Conservation (phyloP, 1,140 invertebrate genomes). For the Bombus ignitus region DNA sequence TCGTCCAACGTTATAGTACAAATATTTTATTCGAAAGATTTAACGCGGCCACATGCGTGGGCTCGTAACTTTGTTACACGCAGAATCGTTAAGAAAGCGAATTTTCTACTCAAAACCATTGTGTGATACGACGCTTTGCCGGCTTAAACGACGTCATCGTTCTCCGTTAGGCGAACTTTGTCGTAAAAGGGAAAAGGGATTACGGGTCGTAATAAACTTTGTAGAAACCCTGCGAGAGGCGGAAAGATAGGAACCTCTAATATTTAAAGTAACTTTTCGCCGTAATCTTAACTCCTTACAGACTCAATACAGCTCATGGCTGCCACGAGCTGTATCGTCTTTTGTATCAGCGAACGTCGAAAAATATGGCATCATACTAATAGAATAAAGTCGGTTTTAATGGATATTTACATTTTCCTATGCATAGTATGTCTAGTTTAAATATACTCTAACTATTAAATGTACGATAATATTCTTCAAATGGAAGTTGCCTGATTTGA, state of each 20-base stretch:
- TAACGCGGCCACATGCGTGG: background rate
- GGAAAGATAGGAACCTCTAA: conserved; percentile 35
- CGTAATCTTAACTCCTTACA: background rate
- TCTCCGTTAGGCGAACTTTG: conserved; percentile 54
- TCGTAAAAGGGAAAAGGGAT: conserved; percentile 61
- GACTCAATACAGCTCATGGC: background rate
- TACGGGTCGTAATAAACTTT: conserved; percentile 61
- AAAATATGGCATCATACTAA: background rate
- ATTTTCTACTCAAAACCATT: conserved; percentile 55
- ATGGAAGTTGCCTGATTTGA: too few relatives aligned
- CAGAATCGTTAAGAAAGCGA: conserved; percentile 51
- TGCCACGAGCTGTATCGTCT: background rate
- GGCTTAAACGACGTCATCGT: conserved; percentile 61
- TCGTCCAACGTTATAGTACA: background rate
- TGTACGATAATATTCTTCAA: too few relatives aligned
- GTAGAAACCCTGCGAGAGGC: conserved; percentile 14
- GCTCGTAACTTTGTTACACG: conserved; percentile 32
- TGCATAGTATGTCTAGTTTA: too few relatives aligned
- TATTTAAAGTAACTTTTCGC: conserved; percentile 37
- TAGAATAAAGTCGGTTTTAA: background rate
- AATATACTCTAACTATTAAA: too few relatives aligned
- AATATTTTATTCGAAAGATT: conserved; percentile 28
- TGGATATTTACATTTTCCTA: background rate
- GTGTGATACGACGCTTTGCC: conserved; percentile 50
- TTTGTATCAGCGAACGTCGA: background rate